phyloP scores from a whole-genome alignment of 1,140 invertebrate genomes.

The Anastatus disparis region DNA sequence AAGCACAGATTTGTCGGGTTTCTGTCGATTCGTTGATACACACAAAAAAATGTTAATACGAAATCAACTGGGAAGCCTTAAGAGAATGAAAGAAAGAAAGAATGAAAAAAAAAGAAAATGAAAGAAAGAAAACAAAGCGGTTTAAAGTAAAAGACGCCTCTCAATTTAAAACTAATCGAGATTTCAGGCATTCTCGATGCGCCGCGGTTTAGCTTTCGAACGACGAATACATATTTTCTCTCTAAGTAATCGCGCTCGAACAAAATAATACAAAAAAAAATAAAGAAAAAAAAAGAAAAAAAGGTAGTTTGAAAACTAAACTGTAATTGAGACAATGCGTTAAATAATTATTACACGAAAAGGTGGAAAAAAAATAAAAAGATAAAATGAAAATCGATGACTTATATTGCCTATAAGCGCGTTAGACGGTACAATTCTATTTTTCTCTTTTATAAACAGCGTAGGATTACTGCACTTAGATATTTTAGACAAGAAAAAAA shows the following conservation, averaged over 20 bases:
- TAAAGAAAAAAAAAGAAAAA: constrained; percentile 16
- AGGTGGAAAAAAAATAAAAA: constrained; percentile 8
- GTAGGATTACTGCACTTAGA: constrained; percentile 44
- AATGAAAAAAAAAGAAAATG: neutral
- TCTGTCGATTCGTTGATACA: neutral
- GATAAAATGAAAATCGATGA: constrained; percentile 26
- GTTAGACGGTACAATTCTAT: constrained; percentile 49
- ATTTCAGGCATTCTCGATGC: neutral
- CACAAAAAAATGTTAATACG: neutral
- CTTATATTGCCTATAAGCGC: constrained; percentile 36
- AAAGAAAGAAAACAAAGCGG: neutral
- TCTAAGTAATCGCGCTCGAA: constrained; percentile 17
- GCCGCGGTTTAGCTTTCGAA: constrained; percentile 28
- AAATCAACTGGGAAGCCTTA: constrained; percentile 1
- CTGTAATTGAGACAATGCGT: constrained; percentile 5
- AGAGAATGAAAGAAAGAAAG: neutral
- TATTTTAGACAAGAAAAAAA: constrained; percentile 52
- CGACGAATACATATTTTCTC: constrained; percentile 29
- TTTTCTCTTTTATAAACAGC: constrained; percentile 48
- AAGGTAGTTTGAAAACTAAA: constrained; percentile 28
- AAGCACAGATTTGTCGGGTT: neutral
- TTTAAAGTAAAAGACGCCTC: neutral
- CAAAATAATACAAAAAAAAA: constrained; percentile 36
- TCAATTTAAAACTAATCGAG: neutral
- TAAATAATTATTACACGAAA: constrained; percentile 5